Percentiles rank a stretch among this genome's conserved stretches.
Conservation (phyloP, 2,888 invertebrate genomes). For the Zelleria hepariella region DNA sequence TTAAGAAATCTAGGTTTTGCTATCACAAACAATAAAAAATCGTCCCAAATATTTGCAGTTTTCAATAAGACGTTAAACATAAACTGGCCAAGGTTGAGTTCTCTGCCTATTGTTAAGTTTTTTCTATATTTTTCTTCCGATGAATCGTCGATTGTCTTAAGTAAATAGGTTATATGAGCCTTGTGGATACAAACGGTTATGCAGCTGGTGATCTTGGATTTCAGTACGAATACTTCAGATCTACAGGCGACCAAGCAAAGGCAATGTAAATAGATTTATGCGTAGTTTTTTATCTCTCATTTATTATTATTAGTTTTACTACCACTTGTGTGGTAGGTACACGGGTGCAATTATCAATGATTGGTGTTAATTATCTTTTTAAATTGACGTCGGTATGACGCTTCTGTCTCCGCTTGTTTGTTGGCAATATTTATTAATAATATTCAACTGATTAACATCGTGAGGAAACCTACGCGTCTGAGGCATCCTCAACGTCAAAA, state of each 20-base stretch:
- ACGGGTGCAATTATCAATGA: conserved; percentile 13
- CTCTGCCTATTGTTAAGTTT: conserved; percentile 11
- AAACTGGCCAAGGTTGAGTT: conserved; percentile 4
- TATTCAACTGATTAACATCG: no score
- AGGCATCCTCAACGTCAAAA: no score
- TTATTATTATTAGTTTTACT: background rate
- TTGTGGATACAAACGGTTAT: conserved; percentile 5
- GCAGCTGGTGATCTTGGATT: background rate
- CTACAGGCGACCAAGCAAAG: background rate
- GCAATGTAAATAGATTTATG: conserved; percentile 1
- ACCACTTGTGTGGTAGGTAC: background rate
- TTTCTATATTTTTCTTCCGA: conserved; percentile 9
- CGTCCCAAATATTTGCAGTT: conserved; percentile 1
- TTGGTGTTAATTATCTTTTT: conserved; percentile 14
- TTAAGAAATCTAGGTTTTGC: background rate
- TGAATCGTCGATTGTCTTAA: conserved; percentile 11
- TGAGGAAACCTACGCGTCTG: no score
- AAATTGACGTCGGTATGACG: background rate
- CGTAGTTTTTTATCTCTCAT: conserved; percentile 3
- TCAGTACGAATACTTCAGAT: background rate
- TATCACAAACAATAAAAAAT: background rate
- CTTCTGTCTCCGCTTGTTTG: background rate
- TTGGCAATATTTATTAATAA: background rate
- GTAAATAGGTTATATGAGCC: conserved; percentile 13
- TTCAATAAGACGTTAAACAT: background rate